A percentile compares a stretch with the other conserved stretches of the same genome.
phyloP scores from a whole-genome alignment of 2,113 vertebrate species.

The Sterrhoptilus dennistouni region DNA sequence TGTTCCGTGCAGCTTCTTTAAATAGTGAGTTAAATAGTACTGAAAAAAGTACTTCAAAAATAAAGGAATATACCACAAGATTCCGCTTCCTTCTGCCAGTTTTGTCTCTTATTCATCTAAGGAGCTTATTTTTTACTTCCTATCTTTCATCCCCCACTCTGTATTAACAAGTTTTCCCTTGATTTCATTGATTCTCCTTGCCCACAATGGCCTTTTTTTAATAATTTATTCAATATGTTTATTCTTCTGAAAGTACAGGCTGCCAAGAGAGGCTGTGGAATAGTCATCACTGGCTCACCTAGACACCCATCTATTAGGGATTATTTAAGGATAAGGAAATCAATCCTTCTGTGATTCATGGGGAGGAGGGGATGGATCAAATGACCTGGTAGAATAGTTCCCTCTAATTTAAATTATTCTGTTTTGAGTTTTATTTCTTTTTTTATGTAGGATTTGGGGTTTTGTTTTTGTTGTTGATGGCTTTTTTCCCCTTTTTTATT shows the following conservation, averaged over 20 bases:
- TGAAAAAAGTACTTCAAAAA: neutral
- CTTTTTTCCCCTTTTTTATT: neutral
- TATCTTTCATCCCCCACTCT: neutral
- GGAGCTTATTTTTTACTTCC: neutral
- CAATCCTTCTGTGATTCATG: slow-evolving; percentile 29
- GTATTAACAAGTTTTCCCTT: slow-evolving; percentile 26
- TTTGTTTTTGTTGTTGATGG: neutral
- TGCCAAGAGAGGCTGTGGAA: slow-evolving; percentile 51
- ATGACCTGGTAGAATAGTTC: neutral
- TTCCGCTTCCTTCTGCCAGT: neutral
- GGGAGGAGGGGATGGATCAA: slow-evolving; percentile 2
- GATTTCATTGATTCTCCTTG: slow-evolving; percentile 51
- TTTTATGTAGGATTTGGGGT: neutral
- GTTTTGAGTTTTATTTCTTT: neutral
- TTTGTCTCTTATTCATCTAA: slow-evolving; percentile 39
- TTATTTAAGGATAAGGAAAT: slow-evolving; percentile 65
- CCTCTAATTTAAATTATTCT: slow-evolving; percentile 36
- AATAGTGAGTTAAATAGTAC: neutral
- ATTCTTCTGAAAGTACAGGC: slow-evolving; percentile 35
- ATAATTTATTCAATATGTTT: slow-evolving; percentile 66
- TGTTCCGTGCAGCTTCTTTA: slow-evolving; percentile 12
- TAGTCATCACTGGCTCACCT: slow-evolving; percentile 60
- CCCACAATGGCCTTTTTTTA: slow-evolving; percentile 24
- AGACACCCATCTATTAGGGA: slow-evolving; percentile 53
- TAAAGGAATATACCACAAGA: neutral